Percentiles rank a stretch among this genome's conserved stretches.
Evolutionary conservation across 2,797 vertebrate genomes (phyloP).

Genomic region (Tokudaia tokunoshimensis): DNA sequence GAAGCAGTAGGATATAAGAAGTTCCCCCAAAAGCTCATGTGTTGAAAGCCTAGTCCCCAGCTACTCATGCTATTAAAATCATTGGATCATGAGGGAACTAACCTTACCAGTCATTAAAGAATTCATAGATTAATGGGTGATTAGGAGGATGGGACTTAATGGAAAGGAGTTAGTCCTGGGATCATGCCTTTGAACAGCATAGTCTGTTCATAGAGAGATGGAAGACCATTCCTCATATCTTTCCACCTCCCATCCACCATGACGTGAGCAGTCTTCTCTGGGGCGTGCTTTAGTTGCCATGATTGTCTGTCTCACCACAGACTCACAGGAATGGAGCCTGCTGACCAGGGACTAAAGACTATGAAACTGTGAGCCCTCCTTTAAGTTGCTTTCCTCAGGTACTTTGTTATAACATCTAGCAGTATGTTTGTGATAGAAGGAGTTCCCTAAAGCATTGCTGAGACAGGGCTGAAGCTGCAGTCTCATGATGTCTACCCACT

Average conservation of each 20-base stretch:
- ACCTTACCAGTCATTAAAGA: neutral
- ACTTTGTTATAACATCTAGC: neutral
- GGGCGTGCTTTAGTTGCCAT: neutral
- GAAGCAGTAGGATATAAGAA: neutral
- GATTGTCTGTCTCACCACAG: neutral
- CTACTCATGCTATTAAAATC: neutral
- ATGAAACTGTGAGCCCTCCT: neutral
- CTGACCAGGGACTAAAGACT: neutral
- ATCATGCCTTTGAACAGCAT: neutral
- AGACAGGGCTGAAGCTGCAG: neutral
- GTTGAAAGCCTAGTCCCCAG: neutral
- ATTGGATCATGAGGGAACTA: neutral
- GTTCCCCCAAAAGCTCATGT: neutral
- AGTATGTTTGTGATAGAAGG: neutral
- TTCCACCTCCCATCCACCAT: too few relatives aligned
- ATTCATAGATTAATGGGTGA: neutral
- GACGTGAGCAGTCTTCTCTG: neutral
- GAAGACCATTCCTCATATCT: too few relatives aligned
- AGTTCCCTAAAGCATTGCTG: neutral
- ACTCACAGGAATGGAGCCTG: neutral
- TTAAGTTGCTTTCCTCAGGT: neutral
- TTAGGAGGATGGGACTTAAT: neutral
- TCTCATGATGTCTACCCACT: neutral
- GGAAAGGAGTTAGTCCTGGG: neutral
- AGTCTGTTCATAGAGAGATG: neutral